Base-by-base conservation (phyloP, 2,888 invertebrate genomes). In the Coleophora flavipennella region DNA sequence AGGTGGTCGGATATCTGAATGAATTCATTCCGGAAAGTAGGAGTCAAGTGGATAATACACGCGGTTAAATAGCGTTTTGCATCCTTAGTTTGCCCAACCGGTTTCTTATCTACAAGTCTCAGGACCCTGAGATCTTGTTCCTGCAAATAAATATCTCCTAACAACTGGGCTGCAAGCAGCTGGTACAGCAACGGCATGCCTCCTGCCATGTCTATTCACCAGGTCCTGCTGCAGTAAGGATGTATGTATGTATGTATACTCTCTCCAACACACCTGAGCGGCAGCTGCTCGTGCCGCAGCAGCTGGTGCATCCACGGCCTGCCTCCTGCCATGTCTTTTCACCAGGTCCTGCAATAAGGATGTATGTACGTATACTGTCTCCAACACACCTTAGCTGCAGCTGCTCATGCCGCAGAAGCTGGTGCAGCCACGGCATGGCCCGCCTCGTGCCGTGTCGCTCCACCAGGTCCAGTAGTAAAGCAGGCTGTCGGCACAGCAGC, bases 371-470 rank as follows among this genome's bases (percentile, higher is more conserved):
- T n/a, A n/a, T n/a, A n/a, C n/a, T n/a, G n/a, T n/a, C n/a, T n/a
- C n/a, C n/a, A n/a, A n/a, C n/a, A n/a, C 53, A 87, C 87, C 83
- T 89, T 31, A 93, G 86, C 12, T 94, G 93, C 1, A 94, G 93
- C 62, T 96, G 96, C 50, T 94, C 95, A 54, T 93, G 95, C 55
- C 96, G 92, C 10, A 98, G 94, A 44, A 98, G 85, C 68, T 97
- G 96, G 8, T 96, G 96, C 45, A 98, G 83, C 98, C 98, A 98
- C 3, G 97, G 97, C 96, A 97, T 96, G 31, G 97, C 95, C 51
- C 96, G 93, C 0, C 94, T 91, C 8, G 96, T 92, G 49, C 94
- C 94, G 66, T 93, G 93, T 13, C 96, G 78, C 57, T 96, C 94
- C 68, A 98, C 97, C 44, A 98, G 93, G 62, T 96, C 95, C 48